These are phyloP conservation scores for Caenorhabditis sinica DNA, from an alignment of 2,888 invertebrate species.

Conservation along the genomic window DNA sequence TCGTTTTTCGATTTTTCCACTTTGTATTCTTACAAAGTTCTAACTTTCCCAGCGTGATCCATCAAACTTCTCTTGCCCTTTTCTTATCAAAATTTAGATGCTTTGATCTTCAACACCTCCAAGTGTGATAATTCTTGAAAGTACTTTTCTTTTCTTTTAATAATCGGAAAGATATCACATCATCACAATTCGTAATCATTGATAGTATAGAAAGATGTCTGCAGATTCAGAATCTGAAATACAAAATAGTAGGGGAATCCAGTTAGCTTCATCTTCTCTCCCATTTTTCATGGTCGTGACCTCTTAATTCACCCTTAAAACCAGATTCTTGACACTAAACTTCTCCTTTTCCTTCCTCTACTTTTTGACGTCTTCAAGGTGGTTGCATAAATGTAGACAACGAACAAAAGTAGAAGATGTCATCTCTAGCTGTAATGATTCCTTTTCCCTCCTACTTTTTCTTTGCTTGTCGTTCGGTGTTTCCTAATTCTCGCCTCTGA, in stretches of 20 bases:
- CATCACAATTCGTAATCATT: constrained; percentile 18
- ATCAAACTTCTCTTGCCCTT: constrained; percentile 8
- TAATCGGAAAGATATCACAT: neutral
- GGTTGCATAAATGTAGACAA: constrained; percentile 14
- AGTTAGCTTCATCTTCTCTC: constrained; percentile 29
- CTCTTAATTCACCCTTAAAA: constrained; percentile 45
- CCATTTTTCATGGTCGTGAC: constrained; percentile 34
- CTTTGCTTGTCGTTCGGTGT: constrained; percentile 17
- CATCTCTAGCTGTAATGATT: constrained; percentile 50
- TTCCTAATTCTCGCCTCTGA: constrained; percentile 28
- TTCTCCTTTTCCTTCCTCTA: neutral
- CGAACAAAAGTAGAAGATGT: constrained; percentile 58
- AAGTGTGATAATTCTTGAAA: constrained; percentile 20
- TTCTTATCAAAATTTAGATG: neutral
- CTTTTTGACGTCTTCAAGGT: constrained; percentile 29
- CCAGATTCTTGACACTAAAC: constrained; percentile 50
- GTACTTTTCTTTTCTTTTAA: neutral
- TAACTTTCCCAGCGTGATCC: neutral
- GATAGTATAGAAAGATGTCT: constrained; percentile 1
- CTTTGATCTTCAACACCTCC: constrained; percentile 40
- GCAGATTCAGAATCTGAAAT: constrained; percentile 11
- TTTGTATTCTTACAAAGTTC: neutral
- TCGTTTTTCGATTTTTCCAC: neutral
- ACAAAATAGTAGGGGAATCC: constrained; percentile 26
- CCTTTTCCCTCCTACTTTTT: neutral